phyloP scores from a whole-genome alignment of 2,113 vertebrate species.

The Podiceps cristatus region DNA sequence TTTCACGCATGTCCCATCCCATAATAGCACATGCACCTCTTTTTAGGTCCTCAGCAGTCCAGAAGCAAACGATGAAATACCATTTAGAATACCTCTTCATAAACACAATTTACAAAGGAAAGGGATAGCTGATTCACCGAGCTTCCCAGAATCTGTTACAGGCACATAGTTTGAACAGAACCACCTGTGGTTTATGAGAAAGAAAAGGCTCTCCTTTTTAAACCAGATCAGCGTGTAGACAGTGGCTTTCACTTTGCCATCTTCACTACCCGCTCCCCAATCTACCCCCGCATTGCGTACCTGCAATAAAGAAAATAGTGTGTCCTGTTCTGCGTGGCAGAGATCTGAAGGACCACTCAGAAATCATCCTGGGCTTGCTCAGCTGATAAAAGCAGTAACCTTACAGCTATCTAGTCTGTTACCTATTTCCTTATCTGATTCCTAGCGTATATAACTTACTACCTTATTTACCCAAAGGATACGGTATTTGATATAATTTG shows the following conservation, averaged over 20 bases:
- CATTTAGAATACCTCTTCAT: neutral
- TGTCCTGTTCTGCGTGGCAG: neutral
- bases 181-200: neutral
- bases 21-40: accelerated
- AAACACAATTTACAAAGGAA: neutral
- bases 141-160: neutral
- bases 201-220: neutral
- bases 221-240: neutral
- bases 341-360: neutral
- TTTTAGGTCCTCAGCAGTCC: neutral
- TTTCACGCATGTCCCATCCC: neutral
- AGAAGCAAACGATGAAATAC: neutral
- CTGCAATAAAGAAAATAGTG: accelerated
- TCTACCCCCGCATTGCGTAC: neutral
- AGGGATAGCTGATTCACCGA: neutral
- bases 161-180: neutral
- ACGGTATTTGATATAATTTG: neutral
- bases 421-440: neutral
- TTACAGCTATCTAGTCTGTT: neutral
- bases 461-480: neutral
- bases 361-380: neutral
- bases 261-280: neutral
- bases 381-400: neutral
- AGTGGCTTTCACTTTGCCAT: neutral
- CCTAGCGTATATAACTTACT: neutral